phyloP scores from a whole-genome alignment of 2,888 invertebrate species.

The Sicus ferrugineus region DNA sequence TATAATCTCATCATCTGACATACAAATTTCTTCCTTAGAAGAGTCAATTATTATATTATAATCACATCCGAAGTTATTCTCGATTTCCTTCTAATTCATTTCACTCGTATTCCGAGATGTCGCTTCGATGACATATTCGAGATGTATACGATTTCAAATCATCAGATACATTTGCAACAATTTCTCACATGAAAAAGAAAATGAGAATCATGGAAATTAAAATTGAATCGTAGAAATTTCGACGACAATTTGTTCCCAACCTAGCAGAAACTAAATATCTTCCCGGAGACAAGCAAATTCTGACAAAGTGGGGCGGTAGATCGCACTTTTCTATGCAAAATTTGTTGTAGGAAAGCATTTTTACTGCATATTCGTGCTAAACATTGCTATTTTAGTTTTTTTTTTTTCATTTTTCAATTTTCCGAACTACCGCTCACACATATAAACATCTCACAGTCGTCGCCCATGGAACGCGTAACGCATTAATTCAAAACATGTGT shows the following conservation, averaged over 20 bases:
- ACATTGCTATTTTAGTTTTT: background rate
- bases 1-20: too few relatives aligned
- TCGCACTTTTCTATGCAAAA: background rate
- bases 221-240: slow-evolving; percentile 19
- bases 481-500: slow-evolving; percentile 34
- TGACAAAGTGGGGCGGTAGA: background rate
- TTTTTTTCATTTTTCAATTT: background rate
- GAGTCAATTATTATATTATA: too few relatives aligned
- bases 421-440: too few relatives aligned
- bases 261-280: background rate
- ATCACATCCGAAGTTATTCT: too few relatives aligned
- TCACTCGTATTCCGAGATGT: too few relatives aligned
- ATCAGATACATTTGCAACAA: too few relatives aligned
- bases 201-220: background rate
- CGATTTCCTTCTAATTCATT: too few relatives aligned
- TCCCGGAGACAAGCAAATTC: background rate
- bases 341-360: background rate
- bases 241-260: slow-evolving; percentile 1
- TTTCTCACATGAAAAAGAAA: slow-evolving; percentile 24
- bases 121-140: too few relatives aligned
- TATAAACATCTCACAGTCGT: background rate
- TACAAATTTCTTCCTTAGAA: too few relatives aligned
- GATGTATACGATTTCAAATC: too few relatives aligned
- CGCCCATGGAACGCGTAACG: background rate
- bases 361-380: background rate